These are phyloP conservation scores for Penaeus indicus DNA, from an alignment of 1,140 invertebrate genomes.

Conservation along the genomic window DNA sequence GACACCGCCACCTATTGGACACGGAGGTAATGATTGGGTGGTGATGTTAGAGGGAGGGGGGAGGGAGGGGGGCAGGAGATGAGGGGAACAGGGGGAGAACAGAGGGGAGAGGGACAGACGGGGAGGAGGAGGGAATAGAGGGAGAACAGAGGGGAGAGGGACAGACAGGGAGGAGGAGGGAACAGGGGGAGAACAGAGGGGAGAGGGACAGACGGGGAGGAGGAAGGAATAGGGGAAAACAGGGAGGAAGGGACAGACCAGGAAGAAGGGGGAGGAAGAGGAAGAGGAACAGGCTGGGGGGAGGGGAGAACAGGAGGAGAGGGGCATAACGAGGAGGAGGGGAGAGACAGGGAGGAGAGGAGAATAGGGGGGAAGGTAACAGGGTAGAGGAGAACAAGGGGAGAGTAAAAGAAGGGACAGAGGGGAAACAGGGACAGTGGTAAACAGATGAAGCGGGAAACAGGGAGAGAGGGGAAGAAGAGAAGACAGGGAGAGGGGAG, in stretches of 20 bases:
- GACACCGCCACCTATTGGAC: constrained; percentile 59
- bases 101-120: background rate
- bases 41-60: background rate
- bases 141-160: background rate
- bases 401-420: background rate
- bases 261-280: background rate
- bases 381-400: background rate
- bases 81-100: background rate
- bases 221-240: background rate
- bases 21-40: constrained; percentile 52
- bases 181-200: background rate
- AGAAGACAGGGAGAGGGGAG: background rate
- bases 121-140: background rate
- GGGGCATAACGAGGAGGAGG: too few species aligned
- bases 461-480: background rate
- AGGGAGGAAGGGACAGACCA: background rate
- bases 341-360: background rate
- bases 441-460: background rate
- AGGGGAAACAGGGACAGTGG: background rate
- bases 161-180: background rate
- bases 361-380: background rate
- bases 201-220: background rate
- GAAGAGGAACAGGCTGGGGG: too few species aligned
- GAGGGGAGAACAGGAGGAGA: background rate
- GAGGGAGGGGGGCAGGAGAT: background rate